Conservation (phyloP, 23 tunicate genomes). For the Diplosoma virens region DNA sequence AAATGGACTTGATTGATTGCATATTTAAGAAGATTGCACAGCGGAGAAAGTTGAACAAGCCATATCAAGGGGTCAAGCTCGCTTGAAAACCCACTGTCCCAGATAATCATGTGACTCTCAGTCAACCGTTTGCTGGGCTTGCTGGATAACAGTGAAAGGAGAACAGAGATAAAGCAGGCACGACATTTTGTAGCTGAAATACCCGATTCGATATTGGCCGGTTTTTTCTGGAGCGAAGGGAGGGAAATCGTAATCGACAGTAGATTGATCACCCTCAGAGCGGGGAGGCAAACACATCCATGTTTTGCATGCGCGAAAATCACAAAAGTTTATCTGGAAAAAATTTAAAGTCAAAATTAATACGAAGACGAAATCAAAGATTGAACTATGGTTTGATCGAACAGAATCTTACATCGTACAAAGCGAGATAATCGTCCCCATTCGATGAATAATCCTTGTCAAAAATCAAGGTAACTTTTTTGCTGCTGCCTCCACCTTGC, state of each 20-base stretch:
- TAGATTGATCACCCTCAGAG: not conserved
- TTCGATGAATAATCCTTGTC: conserved; percentile 29
- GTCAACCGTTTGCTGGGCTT: not conserved
- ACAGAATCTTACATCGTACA: conserved; percentile 47
- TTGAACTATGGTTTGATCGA: not conserved
- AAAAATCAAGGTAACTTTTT: conserved; percentile 9
- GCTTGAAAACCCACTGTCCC: no score
- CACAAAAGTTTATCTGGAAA: conserved; percentile 30
- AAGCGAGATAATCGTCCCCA: conserved; percentile 50
- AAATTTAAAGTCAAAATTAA: not conserved
- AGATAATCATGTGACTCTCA: not conserved
- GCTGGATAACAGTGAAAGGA: conserved; percentile 15
- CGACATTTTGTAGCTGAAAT: conserved; percentile 53
- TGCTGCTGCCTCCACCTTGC: conserved; percentile 26
- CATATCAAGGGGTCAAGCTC: no score
- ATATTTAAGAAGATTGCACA: no score
- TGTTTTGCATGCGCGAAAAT: conserved; percentile 52
- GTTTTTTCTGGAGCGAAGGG: not conserved
- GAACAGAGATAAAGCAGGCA: conserved; percentile 47
- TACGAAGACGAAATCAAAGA: not conserved
- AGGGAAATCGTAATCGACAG: not conserved
- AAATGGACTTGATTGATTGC: no score
- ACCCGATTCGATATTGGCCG: conserved; percentile 38
- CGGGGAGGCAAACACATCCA: conserved; percentile 40
- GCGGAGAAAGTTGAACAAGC: no score